Conservation (phyloP, 2,797 vertebrate species). For the Microctenopoma lineatum region DNA sequence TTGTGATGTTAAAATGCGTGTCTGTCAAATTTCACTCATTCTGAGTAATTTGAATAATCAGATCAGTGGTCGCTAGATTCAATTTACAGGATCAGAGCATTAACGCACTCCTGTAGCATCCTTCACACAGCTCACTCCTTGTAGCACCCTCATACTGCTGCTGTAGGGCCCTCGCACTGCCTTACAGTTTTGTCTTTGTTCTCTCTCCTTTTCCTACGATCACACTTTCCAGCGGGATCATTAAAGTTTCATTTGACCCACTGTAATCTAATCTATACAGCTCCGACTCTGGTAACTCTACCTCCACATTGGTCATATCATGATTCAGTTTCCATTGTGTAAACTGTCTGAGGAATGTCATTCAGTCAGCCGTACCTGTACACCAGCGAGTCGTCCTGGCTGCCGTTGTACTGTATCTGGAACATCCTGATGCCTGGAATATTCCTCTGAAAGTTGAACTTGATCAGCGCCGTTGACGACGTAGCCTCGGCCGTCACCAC, state of each 20-base stretch:
- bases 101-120: background rate
- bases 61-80: background rate
- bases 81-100: background rate
- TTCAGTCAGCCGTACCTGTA: slow-evolving; percentile 89
- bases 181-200: slow-evolving; percentile 9
- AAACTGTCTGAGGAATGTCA: slow-evolving; percentile 25
- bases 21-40: too few relatives aligned
- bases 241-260: slow-evolving; percentile 56
- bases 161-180: background rate
- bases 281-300: slow-evolving; percentile 39
- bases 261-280: slow-evolving; percentile 46
- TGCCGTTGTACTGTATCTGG: slow-evolving; percentile 99
- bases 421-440: slow-evolving; percentile 99
- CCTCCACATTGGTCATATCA: slow-evolving; percentile 25
- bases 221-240: slow-evolving; percentile 39
- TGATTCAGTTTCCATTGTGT: slow-evolving; percentile 41
- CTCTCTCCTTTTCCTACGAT: slow-evolving; percentile 16
- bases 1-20: too few relatives aligned
- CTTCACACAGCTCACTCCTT: background rate
- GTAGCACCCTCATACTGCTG: background rate
- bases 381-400: slow-evolving; percentile 97
- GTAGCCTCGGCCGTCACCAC: slow-evolving; percentile 95
- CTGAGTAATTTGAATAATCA: too few relatives aligned
- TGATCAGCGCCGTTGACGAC: slow-evolving; percentile 93
- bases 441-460: slow-evolving; percentile 98